Percentiles rank a stretch among this genome's conserved stretches.
phyloP scores from a whole-genome alignment of 2,797 vertebrate genomes.

The Acrossocheilus wenchowensis region DNA sequence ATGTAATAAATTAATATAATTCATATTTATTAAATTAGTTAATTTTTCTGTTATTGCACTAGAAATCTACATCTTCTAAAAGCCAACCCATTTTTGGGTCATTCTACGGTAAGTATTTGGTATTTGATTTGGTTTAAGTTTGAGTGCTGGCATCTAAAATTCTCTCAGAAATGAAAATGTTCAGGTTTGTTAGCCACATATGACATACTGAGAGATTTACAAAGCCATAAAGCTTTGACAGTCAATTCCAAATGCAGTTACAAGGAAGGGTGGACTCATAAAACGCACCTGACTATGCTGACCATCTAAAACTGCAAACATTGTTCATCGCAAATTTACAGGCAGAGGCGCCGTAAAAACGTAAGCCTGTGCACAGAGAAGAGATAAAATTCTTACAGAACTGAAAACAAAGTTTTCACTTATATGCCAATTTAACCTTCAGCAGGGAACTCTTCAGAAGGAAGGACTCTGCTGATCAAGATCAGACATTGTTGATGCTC shows the following conservation, averaged over 20 bases:
- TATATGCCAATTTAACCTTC: slow-evolving; percentile 56
- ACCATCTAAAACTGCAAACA: neutral
- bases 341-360: neutral
- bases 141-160: neutral
- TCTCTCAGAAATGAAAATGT: neutral
- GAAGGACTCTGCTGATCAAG: slow-evolving; percentile 48
- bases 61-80: neutral
- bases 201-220: neutral
- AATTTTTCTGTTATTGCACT: neutral
- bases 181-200: neutral
- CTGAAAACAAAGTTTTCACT: slow-evolving; percentile 1
- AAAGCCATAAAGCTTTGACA: slow-evolving; percentile 25
- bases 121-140: neutral
- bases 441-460: slow-evolving; percentile 54
- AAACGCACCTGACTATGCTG: neutral
- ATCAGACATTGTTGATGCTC: slow-evolving; percentile 20
- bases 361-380: neutral
- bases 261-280: slow-evolving; percentile 6
- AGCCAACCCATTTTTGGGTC: neutral
- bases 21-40: neutral
- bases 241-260: slow-evolving; percentile 29
- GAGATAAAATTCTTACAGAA: neutral
- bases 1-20: neutral
- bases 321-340: neutral
- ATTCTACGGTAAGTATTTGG: neutral